Percentiles rank a stretch among this genome's conserved stretches.
These are phyloP conservation scores for Rhogogaster chlorosoma DNA, from an alignment of 2,888 invertebrate genomes.

Conservation along the genomic window DNA sequence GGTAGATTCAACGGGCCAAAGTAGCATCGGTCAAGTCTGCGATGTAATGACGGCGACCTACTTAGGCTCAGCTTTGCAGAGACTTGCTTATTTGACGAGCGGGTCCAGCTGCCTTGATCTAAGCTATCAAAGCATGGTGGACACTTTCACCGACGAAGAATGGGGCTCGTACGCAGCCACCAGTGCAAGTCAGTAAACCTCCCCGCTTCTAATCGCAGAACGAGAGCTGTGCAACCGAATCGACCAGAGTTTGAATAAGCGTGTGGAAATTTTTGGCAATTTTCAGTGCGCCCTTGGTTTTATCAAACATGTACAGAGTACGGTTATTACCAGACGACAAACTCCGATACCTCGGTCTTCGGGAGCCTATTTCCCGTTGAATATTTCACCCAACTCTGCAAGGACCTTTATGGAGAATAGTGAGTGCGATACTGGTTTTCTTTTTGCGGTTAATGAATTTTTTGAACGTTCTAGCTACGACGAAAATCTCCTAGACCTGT, in stretches of 20 bases:
- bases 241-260: background rate
- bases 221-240: background rate
- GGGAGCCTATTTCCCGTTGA: conserved; percentile 79
- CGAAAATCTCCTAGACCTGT: conserved; percentile 69
- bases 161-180: conserved; percentile 56
- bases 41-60: conserved; percentile 60
- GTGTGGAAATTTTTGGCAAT: background rate
- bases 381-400: conserved; percentile 78
- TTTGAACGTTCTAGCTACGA: conserved; percentile 62
- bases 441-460: background rate
- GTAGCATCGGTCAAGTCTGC: conserved; percentile 63
- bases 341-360: conserved; percentile 82
- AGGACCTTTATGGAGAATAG: conserved; percentile 77
- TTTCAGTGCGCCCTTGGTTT: conserved; percentile 86
- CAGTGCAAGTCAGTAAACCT: conserved; percentile 55
- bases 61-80: conserved; percentile 62
- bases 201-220: background rate
- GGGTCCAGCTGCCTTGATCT: conserved; percentile 55
- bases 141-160: conserved; percentile 49
- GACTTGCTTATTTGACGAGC: conserved; percentile 60
- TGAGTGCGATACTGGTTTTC: conserved; percentile 59
- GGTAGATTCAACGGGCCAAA: conserved; percentile 49
- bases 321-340: conserved; percentile 90
- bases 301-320: conserved; percentile 94
- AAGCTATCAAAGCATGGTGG: conserved; percentile 61